Evolutionary conservation across 2,797 vertebrate species (phyloP).

Genomic region (Aselliscus stoliczkanus): DNA sequence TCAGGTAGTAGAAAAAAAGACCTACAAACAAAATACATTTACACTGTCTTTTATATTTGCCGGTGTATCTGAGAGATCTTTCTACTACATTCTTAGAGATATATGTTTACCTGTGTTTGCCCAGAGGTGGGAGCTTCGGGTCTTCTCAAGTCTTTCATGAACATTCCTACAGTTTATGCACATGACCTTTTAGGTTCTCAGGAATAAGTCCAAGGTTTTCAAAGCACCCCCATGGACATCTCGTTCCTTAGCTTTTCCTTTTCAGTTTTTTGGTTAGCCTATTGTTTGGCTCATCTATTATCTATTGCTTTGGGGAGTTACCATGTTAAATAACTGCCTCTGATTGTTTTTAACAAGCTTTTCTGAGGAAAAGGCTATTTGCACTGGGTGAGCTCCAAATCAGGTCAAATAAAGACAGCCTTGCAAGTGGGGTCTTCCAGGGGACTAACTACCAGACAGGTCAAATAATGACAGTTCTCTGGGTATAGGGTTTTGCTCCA

Average conservation of each 20-base stretch:
- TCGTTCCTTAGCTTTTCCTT: not conserved
- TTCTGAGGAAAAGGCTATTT: not conserved
- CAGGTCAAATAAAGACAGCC: not conserved
- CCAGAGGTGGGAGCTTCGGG: too few species aligned
- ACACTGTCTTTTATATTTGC: not conserved
- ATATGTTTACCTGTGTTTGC: too few species aligned
- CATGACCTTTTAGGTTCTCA: not conserved
- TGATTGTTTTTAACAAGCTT: not conserved
- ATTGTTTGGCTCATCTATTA: not conserved
- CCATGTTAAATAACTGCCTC: not conserved
- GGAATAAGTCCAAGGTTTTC: not conserved
- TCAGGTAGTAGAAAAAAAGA: not conserved
- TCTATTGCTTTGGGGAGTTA: not conserved
- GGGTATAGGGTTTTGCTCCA: not conserved
- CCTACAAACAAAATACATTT: not conserved
- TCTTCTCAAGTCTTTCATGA: not conserved
- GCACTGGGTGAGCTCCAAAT: not conserved
- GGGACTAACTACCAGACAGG: not conserved
- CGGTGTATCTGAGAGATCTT: too few species aligned
- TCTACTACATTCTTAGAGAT: too few species aligned
- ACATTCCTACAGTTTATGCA: not conserved
- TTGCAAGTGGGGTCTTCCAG: not conserved
- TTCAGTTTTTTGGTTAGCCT: not conserved
- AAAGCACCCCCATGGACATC: not conserved
- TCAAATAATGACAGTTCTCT: not conserved